Evolutionary conservation across 2,797 vertebrate species (phyloP), one percentile per base, ranked within the genome.

Genomic region (Poeciliopsis turneri): DNA sequence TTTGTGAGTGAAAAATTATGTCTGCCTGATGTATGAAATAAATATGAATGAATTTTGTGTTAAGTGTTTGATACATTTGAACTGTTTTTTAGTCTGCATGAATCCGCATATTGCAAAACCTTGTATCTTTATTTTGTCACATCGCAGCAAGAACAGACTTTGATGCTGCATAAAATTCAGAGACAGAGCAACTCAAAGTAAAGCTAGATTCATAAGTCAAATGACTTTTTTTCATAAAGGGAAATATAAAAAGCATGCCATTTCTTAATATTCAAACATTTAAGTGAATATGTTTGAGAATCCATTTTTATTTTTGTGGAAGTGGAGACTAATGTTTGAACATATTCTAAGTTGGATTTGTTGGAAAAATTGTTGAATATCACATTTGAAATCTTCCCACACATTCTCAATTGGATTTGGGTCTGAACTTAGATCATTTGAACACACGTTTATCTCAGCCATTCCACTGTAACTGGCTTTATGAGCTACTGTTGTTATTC

Each of bases 1-100:
- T 92, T 87, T 92, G 79, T 88, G 81, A 51, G 64, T 86, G 80
- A 83, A 76, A 87, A 72, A 74, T 78, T 13, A 16, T 71, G 43
- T 71, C 73, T 81, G 79, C 51, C 71, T 87, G 59, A 9, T 80
- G 75, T 75, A 74, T 10, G n/a, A 33, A 75, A 46, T 72, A 47
- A 72, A 59, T 36, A 59, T 25, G 28, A 47, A 72, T 72, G 28
- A 59, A 39, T 47, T 59, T 59, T 45, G 81, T 82, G 86, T 82
- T 77, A 83, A 64, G 41, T 76, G 13, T 47, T 73, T 61, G 64
- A 39, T 74, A 36, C 79, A 49, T 83, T 57, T 82, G 16, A 72
- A 39, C 71, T 61, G 33, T 25, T 49, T 71, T 51, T 36, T 57
- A 28, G 18, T 46, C 23, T 46, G 9, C 39, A 39, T 79, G 10